Percentiles rank a stretch among this genome's conserved stretches.
Conservation (phyloP, 2,797 vertebrate species). For the Cichlasoma orientale region DNA sequence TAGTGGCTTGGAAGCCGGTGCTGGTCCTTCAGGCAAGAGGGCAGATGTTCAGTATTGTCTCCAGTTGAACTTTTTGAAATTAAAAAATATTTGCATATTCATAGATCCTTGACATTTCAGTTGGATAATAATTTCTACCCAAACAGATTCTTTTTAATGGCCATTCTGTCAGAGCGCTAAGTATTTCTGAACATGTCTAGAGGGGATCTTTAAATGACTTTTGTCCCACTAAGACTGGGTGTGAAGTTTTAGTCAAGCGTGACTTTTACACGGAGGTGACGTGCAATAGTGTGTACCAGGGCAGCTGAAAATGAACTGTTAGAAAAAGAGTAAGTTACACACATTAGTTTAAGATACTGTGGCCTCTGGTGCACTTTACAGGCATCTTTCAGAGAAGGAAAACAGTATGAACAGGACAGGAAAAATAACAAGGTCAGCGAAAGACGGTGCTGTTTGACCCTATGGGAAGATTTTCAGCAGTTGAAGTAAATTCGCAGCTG, state of each 20-base stretch:
- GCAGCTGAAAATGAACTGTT: not conserved
- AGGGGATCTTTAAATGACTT: not conserved
- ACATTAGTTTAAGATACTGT: not conserved
- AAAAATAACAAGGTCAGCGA: slow-evolving; percentile 5
- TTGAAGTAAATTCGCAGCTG: slow-evolving; percentile 12
- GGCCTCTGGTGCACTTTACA: not conserved
- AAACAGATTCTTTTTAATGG: not conserved
- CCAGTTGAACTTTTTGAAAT: not conserved
- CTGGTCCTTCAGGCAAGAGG: not conserved
- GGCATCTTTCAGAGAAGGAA: not conserved
- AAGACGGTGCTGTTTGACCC: slow-evolving; percentile 19
- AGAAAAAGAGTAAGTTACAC: not conserved
- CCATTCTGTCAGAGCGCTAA: not conserved
- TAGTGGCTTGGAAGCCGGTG: not conserved
- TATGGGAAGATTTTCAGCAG: slow-evolving; percentile 19
- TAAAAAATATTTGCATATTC: slow-evolving; percentile 2
- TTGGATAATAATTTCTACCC: slow-evolving; percentile 4
- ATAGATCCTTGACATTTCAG: not conserved
- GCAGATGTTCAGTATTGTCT: slow-evolving; percentile 1
- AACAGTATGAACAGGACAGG: not conserved
- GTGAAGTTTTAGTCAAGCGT: not conserved
- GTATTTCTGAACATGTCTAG: not conserved
- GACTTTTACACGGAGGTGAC: not conserved
- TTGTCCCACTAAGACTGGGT: not conserved
- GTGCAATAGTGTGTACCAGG: not conserved